phyloP scores from a whole-genome alignment of 1,140 invertebrate genomes.

The Heliconius hewitsoni region DNA sequence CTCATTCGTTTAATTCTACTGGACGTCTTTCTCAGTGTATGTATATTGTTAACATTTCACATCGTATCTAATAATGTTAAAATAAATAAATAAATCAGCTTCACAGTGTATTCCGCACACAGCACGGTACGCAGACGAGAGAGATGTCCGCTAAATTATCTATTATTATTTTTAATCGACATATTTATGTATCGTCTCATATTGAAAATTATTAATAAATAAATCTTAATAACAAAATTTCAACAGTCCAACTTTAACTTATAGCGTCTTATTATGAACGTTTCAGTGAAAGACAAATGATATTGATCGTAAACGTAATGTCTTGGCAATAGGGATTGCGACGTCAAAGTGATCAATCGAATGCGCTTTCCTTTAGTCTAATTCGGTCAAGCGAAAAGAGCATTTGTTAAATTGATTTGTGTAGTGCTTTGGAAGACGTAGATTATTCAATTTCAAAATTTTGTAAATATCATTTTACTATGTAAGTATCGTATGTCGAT shows the following conservation, averaged over 20 bases:
- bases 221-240: not conserved
- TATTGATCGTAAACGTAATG: not conserved
- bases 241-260: not conserved
- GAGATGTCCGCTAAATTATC: too few species aligned
- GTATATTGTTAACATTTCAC: not conserved
- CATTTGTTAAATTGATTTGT: not conserved
- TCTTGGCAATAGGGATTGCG: not conserved
- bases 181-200: not conserved
- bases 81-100: too few species aligned
- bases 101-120: too few species aligned
- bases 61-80: not conserved
- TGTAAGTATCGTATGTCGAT: not conserved
- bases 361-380: constrained; percentile 7
- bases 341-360: not conserved
- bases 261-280: not conserved
- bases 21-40: not conserved
- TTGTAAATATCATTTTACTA: not conserved
- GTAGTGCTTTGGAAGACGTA: not conserved
- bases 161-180: not conserved
- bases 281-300: not conserved
- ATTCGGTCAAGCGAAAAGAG: not conserved
- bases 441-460: not conserved
- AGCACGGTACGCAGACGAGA: too few species aligned
- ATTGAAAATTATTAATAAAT: not conserved
- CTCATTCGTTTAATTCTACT: not conserved